A percentile compares a stretch with the other conserved stretches of the same genome.
Conservation (phyloP, 2,797 vertebrate species). For the Telmatherina bonti region DNA sequence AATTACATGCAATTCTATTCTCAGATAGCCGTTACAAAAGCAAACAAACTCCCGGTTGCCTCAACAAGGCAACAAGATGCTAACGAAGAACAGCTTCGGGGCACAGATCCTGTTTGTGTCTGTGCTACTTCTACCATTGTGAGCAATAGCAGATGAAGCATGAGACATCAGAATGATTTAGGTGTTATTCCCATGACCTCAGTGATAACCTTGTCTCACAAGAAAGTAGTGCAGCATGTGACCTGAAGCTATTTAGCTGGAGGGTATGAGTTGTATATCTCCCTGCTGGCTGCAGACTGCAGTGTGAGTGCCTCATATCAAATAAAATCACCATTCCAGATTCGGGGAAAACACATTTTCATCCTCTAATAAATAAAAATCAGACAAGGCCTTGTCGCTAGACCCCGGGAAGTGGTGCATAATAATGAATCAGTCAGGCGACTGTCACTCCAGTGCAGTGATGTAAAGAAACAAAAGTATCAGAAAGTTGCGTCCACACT, state of each 20-base stretch:
- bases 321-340: slow-evolving; percentile 33
- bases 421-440: slow-evolving; percentile 55
- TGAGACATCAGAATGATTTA: slow-evolving; percentile 26
- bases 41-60: neutral
- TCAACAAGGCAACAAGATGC: neutral
- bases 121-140: neutral
- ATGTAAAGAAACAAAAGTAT: slow-evolving; percentile 31
- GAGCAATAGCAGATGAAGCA: slow-evolving; percentile 4
- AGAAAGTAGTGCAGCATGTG: neutral
- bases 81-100: slow-evolving; percentile 16
- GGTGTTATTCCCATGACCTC: slow-evolving; percentile 29
- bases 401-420: slow-evolving; percentile 4
- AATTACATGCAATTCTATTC: neutral
- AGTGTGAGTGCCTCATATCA: slow-evolving; percentile 19
- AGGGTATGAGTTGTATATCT: slow-evolving; percentile 16
- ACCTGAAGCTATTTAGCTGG: slow-evolving; percentile 12
- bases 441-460: slow-evolving; percentile 14
- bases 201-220: slow-evolving; percentile 23
- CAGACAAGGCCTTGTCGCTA: slow-evolving; percentile 13
- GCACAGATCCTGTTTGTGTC: slow-evolving; percentile 8
- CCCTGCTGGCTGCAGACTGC: slow-evolving; percentile 11
- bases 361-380: slow-evolving; percentile 17
- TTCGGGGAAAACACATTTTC: slow-evolving; percentile 30
- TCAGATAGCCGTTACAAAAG: neutral
- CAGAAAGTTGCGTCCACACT: slow-evolving; percentile 27